These are phyloP conservation scores for Ctenomys sociabilis DNA, from an alignment of 2,113 vertebrate genomes.

Conservation along the genomic window DNA sequence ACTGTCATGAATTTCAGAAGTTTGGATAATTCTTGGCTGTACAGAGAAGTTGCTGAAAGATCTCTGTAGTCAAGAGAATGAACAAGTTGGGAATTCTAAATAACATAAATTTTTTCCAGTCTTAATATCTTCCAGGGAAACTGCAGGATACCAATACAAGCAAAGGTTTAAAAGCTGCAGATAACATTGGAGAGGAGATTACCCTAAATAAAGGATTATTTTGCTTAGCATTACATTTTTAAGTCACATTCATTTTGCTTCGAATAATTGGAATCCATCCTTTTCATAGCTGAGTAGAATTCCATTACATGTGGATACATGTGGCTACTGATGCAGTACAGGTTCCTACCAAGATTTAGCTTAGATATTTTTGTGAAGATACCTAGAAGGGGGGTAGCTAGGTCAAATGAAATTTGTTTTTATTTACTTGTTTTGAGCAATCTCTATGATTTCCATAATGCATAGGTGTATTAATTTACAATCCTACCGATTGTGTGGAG, in stretches of 20 bases:
- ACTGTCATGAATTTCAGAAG: background rate
- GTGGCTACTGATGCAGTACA: background rate
- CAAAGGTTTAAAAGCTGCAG: background rate
- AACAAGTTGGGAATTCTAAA: background rate
- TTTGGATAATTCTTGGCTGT: background rate
- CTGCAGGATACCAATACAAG: background rate
- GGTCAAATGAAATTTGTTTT: background rate
- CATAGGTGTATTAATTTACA: background rate
- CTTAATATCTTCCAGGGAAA: background rate
- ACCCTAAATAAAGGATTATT: background rate
- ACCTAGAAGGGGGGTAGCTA: background rate
- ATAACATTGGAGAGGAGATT: background rate
- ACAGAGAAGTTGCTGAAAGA: background rate
- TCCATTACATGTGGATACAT: background rate
- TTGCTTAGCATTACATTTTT: background rate
- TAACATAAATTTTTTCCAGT: background rate
- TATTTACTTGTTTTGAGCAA: background rate
- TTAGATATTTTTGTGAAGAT: background rate
- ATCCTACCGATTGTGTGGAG: background rate
- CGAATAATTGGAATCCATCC: background rate
- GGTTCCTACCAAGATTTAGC: background rate
- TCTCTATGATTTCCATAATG: background rate
- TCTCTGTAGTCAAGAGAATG: background rate
- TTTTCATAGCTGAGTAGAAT: background rate
- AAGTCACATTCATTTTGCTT: background rate